phyloP scores from a whole-genome alignment of 2,113 vertebrate species.

The Toxotes jaculatrix region DNA sequence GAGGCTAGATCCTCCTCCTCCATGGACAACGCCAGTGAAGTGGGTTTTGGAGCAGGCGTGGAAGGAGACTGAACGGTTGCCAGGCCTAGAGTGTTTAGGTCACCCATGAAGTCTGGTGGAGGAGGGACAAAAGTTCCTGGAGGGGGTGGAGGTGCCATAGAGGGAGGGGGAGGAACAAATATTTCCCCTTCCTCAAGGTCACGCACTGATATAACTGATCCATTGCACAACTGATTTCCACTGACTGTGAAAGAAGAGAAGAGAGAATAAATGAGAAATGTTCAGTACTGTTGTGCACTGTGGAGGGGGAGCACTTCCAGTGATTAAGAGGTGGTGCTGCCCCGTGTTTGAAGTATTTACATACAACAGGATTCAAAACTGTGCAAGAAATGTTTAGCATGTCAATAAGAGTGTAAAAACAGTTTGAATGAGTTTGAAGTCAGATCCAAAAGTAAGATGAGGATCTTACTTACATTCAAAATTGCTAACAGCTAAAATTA shows the following conservation, averaged over 20 bases:
- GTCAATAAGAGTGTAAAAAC: too few species aligned
- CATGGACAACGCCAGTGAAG: slow-evolving; percentile 45
- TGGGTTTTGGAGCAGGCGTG: slow-evolving; percentile 69
- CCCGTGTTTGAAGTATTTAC: too few species aligned
- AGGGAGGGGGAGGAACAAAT: slow-evolving; percentile 88
- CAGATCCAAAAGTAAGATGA: neutral
- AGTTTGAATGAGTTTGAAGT: neutral
- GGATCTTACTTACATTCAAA: neutral
- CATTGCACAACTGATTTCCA: slow-evolving; percentile 81
- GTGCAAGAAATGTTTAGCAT: too few species aligned
- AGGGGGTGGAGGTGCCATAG: slow-evolving; percentile 85
- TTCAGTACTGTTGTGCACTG: neutral
- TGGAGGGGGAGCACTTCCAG: too few species aligned
- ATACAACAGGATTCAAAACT: too few species aligned
- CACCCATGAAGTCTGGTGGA: slow-evolving; percentile 72
- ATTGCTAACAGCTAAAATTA: neutral
- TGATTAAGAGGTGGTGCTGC: too few species aligned
- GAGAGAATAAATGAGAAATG: neutral
- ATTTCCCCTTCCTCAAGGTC: slow-evolving; percentile 81
- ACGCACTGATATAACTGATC: slow-evolving; percentile 74
- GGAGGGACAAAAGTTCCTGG: slow-evolving; percentile 72
- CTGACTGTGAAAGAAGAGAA: slow-evolving; percentile 76
- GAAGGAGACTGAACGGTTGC: slow-evolving; percentile 74
- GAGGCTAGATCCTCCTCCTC: slow-evolving; percentile 65
- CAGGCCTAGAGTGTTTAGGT: slow-evolving; percentile 50